Conservation (phyloP, 2,113 vertebrate genomes). For the Phalacrocorax carbo region DNA sequence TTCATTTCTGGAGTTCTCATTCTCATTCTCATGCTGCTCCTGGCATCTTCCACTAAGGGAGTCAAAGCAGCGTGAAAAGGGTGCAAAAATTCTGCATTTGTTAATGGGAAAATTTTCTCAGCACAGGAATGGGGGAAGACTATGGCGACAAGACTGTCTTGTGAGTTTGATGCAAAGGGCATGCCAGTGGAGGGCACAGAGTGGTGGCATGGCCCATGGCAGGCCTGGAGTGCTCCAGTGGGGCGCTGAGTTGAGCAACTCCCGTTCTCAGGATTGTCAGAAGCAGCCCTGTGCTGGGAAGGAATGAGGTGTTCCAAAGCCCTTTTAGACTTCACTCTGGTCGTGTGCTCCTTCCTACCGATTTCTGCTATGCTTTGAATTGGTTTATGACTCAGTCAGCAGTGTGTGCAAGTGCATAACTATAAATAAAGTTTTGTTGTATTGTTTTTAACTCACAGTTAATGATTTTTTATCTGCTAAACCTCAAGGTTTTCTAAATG, state of each 20-base stretch:
- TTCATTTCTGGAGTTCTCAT: neutral
- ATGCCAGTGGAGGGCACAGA: neutral
- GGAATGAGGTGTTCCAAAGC: neutral
- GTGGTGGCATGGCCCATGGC: neutral
- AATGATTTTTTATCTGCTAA: neutral
- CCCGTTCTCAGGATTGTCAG: neutral
- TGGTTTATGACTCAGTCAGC: neutral
- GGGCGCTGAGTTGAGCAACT: neutral
- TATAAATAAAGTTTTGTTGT: neutral
- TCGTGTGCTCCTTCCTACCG: neutral
- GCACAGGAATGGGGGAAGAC: neutral
- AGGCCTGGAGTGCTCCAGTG: neutral
- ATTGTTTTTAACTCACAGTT: neutral
- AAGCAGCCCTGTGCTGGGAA: neutral
- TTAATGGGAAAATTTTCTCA: neutral
- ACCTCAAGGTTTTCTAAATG: neutral
- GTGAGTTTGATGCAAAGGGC: neutral
- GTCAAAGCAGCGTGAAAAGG: neutral
- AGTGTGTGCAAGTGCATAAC: neutral
- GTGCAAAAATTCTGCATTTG: neutral
- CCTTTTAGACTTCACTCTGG: neutral
- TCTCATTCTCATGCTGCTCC: neutral
- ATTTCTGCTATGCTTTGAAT: neutral
- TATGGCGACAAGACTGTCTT: neutral
- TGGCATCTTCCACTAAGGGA: neutral